Evolutionary conservation across 2,797 vertebrate genomes (phyloP).

Genomic region (Chelidonichthys spinosus): DNA sequence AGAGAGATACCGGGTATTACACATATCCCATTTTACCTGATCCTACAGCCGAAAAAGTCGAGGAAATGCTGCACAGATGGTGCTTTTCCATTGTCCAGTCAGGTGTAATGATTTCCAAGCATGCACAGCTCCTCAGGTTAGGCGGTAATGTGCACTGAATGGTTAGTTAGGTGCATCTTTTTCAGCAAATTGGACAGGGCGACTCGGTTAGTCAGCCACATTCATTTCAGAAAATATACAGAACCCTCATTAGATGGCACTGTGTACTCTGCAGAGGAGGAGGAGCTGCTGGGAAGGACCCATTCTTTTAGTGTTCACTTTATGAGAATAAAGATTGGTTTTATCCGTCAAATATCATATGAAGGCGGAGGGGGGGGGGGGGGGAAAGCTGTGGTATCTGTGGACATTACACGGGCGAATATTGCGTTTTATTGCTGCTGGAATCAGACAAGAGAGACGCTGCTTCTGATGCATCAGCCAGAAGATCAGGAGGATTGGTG

Average conservation of each 20-base stretch:
- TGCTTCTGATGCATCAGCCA: constrained; percentile 62
- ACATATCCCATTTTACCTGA: constrained; percentile 34
- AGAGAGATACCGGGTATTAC: constrained; percentile 28
- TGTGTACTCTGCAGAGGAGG: constrained; percentile 61
- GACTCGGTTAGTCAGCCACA: constrained; percentile 17
- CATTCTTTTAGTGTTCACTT: constrained; percentile 47
- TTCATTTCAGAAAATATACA: constrained; percentile 54
- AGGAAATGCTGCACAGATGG: constrained; percentile 18
- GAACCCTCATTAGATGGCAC: constrained; percentile 71
- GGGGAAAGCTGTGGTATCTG: constrained; percentile 36
- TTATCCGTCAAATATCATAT: constrained; percentile 71
- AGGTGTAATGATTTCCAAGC: constrained; percentile 41
- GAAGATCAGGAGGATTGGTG: constrained; percentile 63
- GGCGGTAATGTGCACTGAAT: constrained; percentile 33
- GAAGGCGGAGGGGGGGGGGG: constrained; percentile 1
- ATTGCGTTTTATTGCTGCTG: constrained; percentile 68
- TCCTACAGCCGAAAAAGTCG: constrained; percentile 9
- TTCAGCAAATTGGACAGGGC: constrained; percentile 56
- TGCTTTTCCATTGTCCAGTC: constrained; percentile 26
- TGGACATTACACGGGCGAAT: constrained; percentile 62
- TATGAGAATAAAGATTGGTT: constrained; percentile 73
- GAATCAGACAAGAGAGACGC: constrained; percentile 69
- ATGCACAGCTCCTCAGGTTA: constrained; percentile 16
- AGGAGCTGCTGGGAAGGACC: constrained; percentile 23
- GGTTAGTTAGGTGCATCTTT: constrained; percentile 54